phyloP scores from a whole-genome alignment of 2,113 vertebrate genomes.

The Ceuthmochares aereus region DNA sequence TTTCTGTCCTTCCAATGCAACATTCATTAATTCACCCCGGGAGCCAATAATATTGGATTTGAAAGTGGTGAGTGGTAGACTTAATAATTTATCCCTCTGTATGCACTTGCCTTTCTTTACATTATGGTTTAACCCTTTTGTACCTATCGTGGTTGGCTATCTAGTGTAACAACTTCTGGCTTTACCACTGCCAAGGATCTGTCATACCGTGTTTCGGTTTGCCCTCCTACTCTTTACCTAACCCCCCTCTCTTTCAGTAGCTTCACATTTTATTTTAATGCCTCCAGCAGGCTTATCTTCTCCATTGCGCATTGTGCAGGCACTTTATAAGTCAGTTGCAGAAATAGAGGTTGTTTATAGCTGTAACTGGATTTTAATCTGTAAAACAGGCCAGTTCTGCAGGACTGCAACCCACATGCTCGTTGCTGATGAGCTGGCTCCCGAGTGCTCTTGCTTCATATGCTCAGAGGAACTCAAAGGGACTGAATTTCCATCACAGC shows the following conservation, averaged over 20 bases:
- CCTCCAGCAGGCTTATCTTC: neutral
- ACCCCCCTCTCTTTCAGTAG: neutral
- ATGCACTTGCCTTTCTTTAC: neutral
- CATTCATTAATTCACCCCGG: neutral
- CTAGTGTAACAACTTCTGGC: neutral
- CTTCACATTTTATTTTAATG: neutral
- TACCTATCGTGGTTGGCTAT: neutral
- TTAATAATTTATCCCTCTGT: neutral
- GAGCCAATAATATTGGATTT: neutral
- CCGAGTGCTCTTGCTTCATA: accelerated
- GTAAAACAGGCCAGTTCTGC: neutral
- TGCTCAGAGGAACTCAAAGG: neutral
- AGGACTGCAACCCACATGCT: neutral
- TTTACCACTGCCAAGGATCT: neutral
- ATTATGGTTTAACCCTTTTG: neutral
- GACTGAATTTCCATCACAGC: neutral
- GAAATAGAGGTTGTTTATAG: neutral
- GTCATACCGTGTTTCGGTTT: neutral
- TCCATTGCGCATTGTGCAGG: neutral
- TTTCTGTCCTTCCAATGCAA: neutral
- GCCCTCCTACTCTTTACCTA: neutral
- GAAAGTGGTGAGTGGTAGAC: neutral
- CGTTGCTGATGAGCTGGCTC: neutral
- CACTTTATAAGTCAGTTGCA: neutral
- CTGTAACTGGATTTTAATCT: neutral